Evolutionary conservation across 2,797 vertebrate genomes (phyloP), one percentile per base, ranked within the genome.

Genomic region (Gymnoscopelus braueri): DNA sequence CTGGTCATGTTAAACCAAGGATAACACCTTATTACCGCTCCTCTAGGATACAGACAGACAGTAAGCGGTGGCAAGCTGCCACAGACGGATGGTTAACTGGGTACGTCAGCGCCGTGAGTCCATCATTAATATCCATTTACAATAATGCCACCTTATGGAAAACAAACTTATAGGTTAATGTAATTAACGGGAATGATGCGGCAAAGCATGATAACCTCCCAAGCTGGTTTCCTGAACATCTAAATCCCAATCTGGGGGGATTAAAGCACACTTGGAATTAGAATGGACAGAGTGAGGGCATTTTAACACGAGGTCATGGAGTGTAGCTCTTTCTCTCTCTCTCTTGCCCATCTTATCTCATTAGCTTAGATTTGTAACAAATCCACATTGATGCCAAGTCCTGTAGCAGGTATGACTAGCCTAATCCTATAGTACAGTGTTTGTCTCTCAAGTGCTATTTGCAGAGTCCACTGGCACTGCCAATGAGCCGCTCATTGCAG

Each of bases 1-100:
- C 54, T 24, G 19, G 3, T 55, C 23, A 55, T 23, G 19, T 57
- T 56, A 56, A 56, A 44, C 39, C 55, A 57, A 57, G 55, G 55
- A 13, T 13, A 57, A 29, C 3, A 29, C 11, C 19, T 57, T 32
- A 57, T 14, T 29, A 56, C 12, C 29, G 54, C 24, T 13, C 10
- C 13, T 12, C 54, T 19, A 23, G 23, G 54, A 19, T 26, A 44
- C 39, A 44, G 39, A 44, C 39, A 44, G 39, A 44, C 39, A 44
- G 5, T 4, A 44, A 1, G 7, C 39, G 7, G 9, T 44, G 39
- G 39, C 8, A 44, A 44, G 8, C 39, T 44, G 12, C 24, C 55
- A 14, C 23, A 26, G 19, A 26, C 4, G 6, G 24, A 29, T 29
- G 48, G 13, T 29, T 23, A 14, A n/a, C 60, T 48, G n/a, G 48